phyloP scores from a whole-genome alignment of 2,113 vertebrate genomes.

The Lampris incognitus region DNA sequence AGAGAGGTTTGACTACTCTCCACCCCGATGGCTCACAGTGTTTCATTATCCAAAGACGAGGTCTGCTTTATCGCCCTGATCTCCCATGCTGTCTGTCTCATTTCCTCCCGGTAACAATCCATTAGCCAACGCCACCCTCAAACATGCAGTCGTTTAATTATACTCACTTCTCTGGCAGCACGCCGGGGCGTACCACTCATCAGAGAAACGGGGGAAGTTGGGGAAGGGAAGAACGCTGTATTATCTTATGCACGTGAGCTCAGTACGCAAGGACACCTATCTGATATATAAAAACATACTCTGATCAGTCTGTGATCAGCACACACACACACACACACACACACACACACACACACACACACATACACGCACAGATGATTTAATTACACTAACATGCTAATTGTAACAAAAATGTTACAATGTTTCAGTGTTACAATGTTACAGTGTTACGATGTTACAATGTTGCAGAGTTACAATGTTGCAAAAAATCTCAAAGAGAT shows the following conservation, averaged over 20 bases:
- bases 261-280: not conserved
- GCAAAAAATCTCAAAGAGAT: no score
- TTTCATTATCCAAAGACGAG: slow-evolving; percentile 74
- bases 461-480: no score
- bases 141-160: slow-evolving; percentile 83
- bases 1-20: slow-evolving; percentile 64
- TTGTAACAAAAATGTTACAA: slow-evolving; percentile 4
- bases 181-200: slow-evolving; percentile 73
- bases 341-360: not conserved
- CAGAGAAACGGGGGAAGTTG: slow-evolving; percentile 53
- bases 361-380: slow-evolving; percentile 2
- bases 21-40: slow-evolving; percentile 63
- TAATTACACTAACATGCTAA: slow-evolving; percentile 35
- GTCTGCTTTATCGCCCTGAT: slow-evolving; percentile 65
- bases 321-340: slow-evolving; percentile 5
- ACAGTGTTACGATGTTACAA: no score
- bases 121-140: slow-evolving; percentile 77
- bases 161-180: slow-evolving; percentile 71
- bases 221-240: slow-evolving; percentile 46
- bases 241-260: slow-evolving; percentile 37
- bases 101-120: slow-evolving; percentile 77
- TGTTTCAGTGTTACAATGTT: no score
- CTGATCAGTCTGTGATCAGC: not conserved
- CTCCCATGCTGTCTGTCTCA: slow-evolving; percentile 73
- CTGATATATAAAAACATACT: not conserved